These are phyloP conservation scores for Parnassius glacialis DNA, from an alignment of 2,888 invertebrate species.

Conservation along the genomic window DNA sequence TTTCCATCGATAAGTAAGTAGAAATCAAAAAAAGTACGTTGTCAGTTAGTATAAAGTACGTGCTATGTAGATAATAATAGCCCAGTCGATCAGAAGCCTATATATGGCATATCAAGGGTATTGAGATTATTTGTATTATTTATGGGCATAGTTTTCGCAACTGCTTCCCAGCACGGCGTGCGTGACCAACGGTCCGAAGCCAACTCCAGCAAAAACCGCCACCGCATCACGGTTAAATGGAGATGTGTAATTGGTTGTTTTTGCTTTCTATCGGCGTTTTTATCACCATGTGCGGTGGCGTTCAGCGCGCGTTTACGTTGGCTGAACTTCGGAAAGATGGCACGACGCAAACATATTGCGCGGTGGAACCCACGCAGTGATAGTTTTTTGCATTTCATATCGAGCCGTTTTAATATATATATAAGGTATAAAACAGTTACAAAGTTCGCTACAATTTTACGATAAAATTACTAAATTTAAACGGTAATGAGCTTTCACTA, in stretches of 20 bases:
- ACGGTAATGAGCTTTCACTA: too few relatives aligned
- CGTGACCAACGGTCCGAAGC: constrained; percentile 47
- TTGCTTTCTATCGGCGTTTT: constrained; percentile 58
- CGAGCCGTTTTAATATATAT: neutral
- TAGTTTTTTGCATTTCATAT: neutral
- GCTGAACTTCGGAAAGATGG: constrained; percentile 56
- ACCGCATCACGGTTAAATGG: constrained; percentile 76
- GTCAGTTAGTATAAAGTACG: constrained; percentile 18
- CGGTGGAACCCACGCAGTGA: constrained; percentile 6
- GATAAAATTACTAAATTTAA: too few relatives aligned
- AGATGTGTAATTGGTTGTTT: constrained; percentile 75
- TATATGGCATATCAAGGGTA: constrained; percentile 19
- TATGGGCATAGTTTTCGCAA: constrained; percentile 46
- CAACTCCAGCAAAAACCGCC: constrained; percentile 63
- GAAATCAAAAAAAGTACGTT: constrained; percentile 11
- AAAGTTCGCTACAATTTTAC: too few relatives aligned
- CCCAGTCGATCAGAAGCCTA: constrained; percentile 20
- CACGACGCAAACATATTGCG: constrained; percentile 38
- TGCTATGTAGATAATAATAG: constrained; percentile 17
- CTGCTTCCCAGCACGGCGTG: constrained; percentile 58
- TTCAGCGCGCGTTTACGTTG: constrained; percentile 63
- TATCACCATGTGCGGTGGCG: constrained; percentile 55
- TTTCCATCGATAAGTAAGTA: constrained; percentile 15
- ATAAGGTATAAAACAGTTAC: too few relatives aligned
- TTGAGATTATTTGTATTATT: constrained; percentile 30